Base-by-base conservation (phyloP, 2,888 invertebrate species). In the Stratiomys singularior region DNA sequence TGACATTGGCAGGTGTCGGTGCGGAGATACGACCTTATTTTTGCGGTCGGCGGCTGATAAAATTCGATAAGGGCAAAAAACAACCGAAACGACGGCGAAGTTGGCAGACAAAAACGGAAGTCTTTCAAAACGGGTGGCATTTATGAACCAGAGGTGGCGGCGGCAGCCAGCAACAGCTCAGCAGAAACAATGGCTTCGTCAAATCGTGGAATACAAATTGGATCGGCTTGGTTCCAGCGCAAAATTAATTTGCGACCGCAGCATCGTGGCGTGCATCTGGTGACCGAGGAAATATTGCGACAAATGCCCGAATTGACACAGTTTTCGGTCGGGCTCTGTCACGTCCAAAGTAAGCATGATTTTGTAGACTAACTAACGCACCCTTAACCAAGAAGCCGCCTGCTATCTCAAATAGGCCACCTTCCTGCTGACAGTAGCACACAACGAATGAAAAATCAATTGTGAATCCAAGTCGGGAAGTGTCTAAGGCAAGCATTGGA, bases 141-240 rank as follows among this genome's bases (percentile, higher is more conserved):
- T 80, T 82, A 82, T 82, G 82, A 82, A 81, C 81, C 81, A 81
- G 80, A 80, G 76, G 80, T 80, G 44, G 60, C 58, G 58, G 44
- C 76, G 37, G 30, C 30, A 60, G 69, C 78, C 56, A 78, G 77
- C 78, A 80, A 78, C 82, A 87, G 86, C 84, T 87, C 87, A 83
- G 86, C 86, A 82, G 87, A 86, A 84, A 87, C 86, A 85, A 87
- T 87, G 87, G 87, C 87, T 84, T 87, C 87, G 81, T 86, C 87
- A 79, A 87, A 86, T 89, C 90, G 93, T 90, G 96, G 95, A 88
- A 93, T 96, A 89, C 96, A 96, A 91, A 94, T 95, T 88, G 96
- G 96, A 89, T 95, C 96, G 88, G 96, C 97, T 89, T 98, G 98
- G 98, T 96, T 96, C 91, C 98, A 98, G 90, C 94, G 95, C 89